phyloP scores from a whole-genome alignment of 1,140 invertebrate species.

The Chionoecetes opilio region DNA sequence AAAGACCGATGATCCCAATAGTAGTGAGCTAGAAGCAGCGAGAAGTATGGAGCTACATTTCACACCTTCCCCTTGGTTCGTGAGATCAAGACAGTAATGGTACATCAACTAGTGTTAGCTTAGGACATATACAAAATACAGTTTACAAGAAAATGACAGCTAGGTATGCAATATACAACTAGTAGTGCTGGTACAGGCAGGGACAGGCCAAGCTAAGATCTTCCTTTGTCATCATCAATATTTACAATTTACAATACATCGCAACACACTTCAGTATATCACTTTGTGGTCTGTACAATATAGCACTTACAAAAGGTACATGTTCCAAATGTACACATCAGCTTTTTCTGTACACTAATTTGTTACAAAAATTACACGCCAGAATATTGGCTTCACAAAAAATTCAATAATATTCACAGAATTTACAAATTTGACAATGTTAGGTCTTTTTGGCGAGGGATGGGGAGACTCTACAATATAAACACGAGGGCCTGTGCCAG shows the following conservation, averaged over 20 bases:
- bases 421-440: conserved; percentile 81
- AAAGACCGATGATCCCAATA: conserved; percentile 35
- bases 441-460: conserved; percentile 78
- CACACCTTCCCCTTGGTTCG: conserved; percentile 72
- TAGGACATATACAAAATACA: conserved; percentile 80
- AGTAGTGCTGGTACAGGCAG: conserved; percentile 78
- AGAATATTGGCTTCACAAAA: conserved; percentile 77
- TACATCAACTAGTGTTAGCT: conserved; percentile 79
- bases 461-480: conserved; percentile 80
- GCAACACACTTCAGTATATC: conserved; percentile 81
- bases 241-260: conserved; percentile 81
- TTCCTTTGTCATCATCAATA: conserved; percentile 81
- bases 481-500: conserved; percentile 81
- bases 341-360: conserved; percentile 81
- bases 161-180: conserved; percentile 80
- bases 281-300: conserved; percentile 81
- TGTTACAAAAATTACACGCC: conserved; percentile 81
- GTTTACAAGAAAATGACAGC: conserved; percentile 80
- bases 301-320: conserved; percentile 80
- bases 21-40: conserved; percentile 46
- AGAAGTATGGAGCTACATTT: conserved; percentile 60
- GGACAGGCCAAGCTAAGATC: conserved; percentile 81
- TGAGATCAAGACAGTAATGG: conserved; percentile 80
- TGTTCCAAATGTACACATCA: conserved; percentile 81
- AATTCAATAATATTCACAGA: conserved; percentile 81